Evolutionary conservation across 1,140 invertebrate species (phyloP).

Genomic region (Cataglyphis hispanica): DNA sequence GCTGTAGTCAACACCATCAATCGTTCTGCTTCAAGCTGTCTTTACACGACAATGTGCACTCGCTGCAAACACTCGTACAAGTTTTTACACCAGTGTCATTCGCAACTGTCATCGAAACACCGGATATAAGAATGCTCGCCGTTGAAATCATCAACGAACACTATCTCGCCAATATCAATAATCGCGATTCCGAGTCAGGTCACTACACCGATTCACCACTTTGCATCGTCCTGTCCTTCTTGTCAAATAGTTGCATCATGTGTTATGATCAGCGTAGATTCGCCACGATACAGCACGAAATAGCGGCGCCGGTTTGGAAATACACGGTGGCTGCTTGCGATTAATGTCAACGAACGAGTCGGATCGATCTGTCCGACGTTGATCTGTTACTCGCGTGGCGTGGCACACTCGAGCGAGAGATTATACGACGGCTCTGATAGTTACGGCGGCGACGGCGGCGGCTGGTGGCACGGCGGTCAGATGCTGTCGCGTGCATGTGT

Average conservation of each 20-base stretch:
- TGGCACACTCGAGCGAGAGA: slow-evolving; percentile 60
- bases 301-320: not conserved
- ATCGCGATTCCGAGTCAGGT: not conserved
- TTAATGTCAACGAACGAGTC: slow-evolving; percentile 33
- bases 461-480: slow-evolving; percentile 77
- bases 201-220: slow-evolving; percentile 43
- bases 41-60: not conserved
- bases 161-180: slow-evolving; percentile 29
- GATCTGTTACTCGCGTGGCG: slow-evolving; percentile 32
- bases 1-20: slow-evolving; percentile 26
- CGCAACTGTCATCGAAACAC: slow-evolving; percentile 49
- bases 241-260: not conserved
- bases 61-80: slow-evolving; percentile 3
- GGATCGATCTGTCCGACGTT: slow-evolving; percentile 40
- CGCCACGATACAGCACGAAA: slow-evolving; percentile 7
- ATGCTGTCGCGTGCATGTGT: slow-evolving; percentile 87
- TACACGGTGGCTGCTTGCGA: slow-evolving; percentile 20
- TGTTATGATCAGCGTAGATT: not conserved
- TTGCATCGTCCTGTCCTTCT: not conserved
- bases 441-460: slow-evolving; percentile 73
- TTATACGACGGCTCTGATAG: slow-evolving; percentile 65
- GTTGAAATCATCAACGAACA: slow-evolving; percentile 24
- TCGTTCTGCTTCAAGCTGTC: not conserved
- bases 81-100: slow-evolving; percentile 20
- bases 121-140: slow-evolving; percentile 32